Base-by-base conservation (phyloP, 2,113 vertebrate genomes). In the Cololabis saira region DNA sequence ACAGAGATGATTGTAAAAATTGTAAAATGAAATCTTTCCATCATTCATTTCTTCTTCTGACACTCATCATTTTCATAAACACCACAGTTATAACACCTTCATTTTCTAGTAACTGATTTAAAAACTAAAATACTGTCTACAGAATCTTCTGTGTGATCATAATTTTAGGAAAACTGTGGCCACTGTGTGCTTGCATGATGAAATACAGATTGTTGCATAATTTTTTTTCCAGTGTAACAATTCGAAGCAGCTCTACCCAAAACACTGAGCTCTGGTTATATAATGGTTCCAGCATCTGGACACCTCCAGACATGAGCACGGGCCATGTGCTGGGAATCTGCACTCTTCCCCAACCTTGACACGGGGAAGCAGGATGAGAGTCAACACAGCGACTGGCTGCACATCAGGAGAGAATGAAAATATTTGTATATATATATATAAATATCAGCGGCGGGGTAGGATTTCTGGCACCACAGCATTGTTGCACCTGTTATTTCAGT, bases 401-500 rank as follows among this genome's bases (percentile, higher is more conserved):
- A 74, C 76, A 77, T 64, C 82, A 37, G 61, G 37, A 91, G 78
- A 80, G 84, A 80, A 87, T 74, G 76, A 79, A 54, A 79, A 81
- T 85, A 82, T 79, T 92, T 92, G 74, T 93, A 91, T 91, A 91
- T 92, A 73, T 92, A 91, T 90, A 54, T 54, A 37, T 37, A 91
- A 89, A 54, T 54, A 64, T 54, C 41, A 17, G 40, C 14, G 69
- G 71, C 47, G n/a, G 81, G 88, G 74, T 94, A 92, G 87, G 92
- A 93, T 93, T 94, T 90, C 44, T 89, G 93, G 92, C 90, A 91
- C 87, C 87, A 80, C 47, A 88, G 89, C 77, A 89, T 64, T 66
- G 81, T 78, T 67, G 83, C 89, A 76, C 85, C 67, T 86, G 65
- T 90, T 93, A 53, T 91, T 86, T 91, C 77, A 81, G 82, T 91